A percentile compares a stretch with the other conserved stretches of the same genome.
Conservation (phyloP, 2,888 invertebrate species). For the Pseudococcus viburni region DNA sequence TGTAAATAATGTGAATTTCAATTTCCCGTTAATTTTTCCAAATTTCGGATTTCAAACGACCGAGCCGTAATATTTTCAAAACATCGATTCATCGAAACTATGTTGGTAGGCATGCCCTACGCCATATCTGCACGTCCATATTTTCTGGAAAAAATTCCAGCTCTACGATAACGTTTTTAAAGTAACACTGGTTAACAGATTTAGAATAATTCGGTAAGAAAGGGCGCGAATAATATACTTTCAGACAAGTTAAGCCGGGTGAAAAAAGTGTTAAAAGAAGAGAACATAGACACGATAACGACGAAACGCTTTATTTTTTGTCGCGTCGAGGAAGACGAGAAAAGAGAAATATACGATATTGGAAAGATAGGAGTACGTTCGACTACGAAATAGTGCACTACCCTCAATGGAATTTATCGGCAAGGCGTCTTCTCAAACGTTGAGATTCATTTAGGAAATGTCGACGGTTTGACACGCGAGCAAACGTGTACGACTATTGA, state of each 20-base stretch:
- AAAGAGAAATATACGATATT: not conserved
- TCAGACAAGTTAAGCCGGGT: not conserved
- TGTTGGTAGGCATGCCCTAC: no score
- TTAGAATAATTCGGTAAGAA: not conserved
- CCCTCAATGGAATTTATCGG: constrained; percentile 22
- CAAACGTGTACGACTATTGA: not conserved
- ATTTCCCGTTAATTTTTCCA: no score
- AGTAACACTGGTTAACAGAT: not conserved
- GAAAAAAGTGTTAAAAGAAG: not conserved
- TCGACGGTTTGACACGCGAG: constrained; percentile 27
- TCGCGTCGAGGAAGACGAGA: not conserved
- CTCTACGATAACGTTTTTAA: not conserved
- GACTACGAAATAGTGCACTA: not conserved
- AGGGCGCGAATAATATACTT: not conserved
- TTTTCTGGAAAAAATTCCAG: no score
- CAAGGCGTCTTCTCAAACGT: constrained; percentile 23
- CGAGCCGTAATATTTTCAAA: no score
- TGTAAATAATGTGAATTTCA: no score
- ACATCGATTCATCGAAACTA: no score
- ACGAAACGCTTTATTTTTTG: not conserved
- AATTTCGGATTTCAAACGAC: no score
- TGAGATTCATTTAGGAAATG: constrained; percentile 29
- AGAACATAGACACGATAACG: not conserved
- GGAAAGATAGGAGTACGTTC: not conserved
- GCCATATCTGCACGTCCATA: no score